Conservation (phyloP, 2,888 invertebrate species). For the Danaus chrysippus region DNA sequence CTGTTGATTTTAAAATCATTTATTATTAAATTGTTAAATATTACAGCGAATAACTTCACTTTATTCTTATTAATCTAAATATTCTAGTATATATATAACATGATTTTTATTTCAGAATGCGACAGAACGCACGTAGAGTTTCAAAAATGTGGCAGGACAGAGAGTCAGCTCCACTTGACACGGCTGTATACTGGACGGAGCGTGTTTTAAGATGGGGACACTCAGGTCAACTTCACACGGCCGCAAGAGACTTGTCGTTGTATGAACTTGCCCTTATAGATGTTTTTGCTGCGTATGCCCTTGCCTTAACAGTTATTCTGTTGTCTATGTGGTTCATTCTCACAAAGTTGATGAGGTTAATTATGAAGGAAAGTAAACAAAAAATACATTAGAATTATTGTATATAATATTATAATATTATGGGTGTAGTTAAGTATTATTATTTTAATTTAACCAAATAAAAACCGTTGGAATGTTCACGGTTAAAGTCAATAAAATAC, state of each 20-base stretch:
- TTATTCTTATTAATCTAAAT: no score
- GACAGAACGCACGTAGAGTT: constrained; percentile 60
- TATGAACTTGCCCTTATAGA: constrained; percentile 57
- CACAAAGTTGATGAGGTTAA: constrained; percentile 44
- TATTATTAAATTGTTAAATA: no score
- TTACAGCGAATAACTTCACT: no score
- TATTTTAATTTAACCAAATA: no score
- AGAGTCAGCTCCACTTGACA: constrained; percentile 71
- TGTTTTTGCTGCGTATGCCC: constrained; percentile 50
- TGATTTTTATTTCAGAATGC: constrained; percentile 54
- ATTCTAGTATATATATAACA: neutral
- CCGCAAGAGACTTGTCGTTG: constrained; percentile 52
- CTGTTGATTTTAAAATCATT: no score
- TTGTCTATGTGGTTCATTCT: constrained; percentile 45
- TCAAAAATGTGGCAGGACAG: constrained; percentile 77
- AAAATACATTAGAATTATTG: constrained; percentile 49
- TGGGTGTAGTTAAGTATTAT: no score
- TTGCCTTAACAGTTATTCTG: constrained; percentile 43
- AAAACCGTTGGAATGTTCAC: no score
- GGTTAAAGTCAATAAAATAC: no score
- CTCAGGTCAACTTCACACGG: constrained; percentile 51
- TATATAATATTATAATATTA: no score
- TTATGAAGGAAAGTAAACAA: constrained; percentile 49
- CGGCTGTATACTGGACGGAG: constrained; percentile 80
- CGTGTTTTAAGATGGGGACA: constrained; percentile 72